Evolutionary conservation across 1,140 invertebrate genomes (phyloP), one percentile per base, ranked within the genome.

Genomic region (Heliothis subflexa): DNA sequence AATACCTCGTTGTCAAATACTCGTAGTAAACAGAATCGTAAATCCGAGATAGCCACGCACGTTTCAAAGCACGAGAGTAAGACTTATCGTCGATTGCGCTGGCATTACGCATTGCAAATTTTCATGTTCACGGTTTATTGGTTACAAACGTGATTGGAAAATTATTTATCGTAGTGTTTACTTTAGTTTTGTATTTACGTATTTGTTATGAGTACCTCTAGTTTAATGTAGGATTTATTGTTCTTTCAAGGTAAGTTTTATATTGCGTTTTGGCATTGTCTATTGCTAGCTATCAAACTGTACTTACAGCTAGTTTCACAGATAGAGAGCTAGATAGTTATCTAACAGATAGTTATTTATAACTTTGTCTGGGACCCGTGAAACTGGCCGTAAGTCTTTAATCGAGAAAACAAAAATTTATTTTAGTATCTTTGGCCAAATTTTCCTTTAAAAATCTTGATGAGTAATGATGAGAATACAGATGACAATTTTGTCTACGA

Each of bases 21-120:
- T 28, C 47, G 52, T 73, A 73, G 83, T 82, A 84, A 84, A 84
- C 83, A 84, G 55, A 61, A 82, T 78, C 80, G 66, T 84, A 82
- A 82, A 84, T 80, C 71, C 61, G 21, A 75, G 78, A 47, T 68
- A 79, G 71, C 61, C 45, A 9, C 64, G 52, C 78, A 72, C 70
- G 72, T 81, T 81, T 70, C 54, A 21, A 3, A 50, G 47, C 75
- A 78, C 64, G 79, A 47, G 66, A 18, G 47, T 47, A 7, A 5
- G 21, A 57, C 28, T 59, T 73, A 57, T 59, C 33, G 33, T 7
- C 16, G 3, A 55, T 47, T 59, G 33, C 55, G 45, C 25, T 45
- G 54, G 50, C 28, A 73, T 47, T 73, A 73, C 71, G 52, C 71
- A 52, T 61, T 59, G 71, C 40, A 59, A 57, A 73, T 73, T 73